Evolutionary conservation across 2,113 vertebrate genomes (phyloP), one percentile per base, ranked within the genome.

Genomic region (Callopanchax toddi): DNA sequence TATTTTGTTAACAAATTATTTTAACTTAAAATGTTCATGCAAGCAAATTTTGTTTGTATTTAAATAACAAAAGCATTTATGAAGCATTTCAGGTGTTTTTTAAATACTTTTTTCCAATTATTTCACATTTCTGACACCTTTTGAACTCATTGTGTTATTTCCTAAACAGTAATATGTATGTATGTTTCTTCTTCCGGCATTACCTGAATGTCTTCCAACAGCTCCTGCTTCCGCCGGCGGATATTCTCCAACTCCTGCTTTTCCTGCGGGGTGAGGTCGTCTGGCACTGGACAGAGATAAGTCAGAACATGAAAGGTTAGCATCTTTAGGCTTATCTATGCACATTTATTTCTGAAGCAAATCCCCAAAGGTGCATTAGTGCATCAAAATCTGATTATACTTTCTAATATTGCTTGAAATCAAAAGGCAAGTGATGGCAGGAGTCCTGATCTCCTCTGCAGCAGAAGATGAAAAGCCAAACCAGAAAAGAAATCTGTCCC

Each of bases 151-250:
- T 9, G 16, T 39, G 22, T 32, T 5, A 16, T 54, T 59, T 11
- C 11, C 34, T 3, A 34, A 25, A 0, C 26, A 26, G 3, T 6
- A 4, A 4, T 6, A 26, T 26, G 3, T 6, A 26, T 26, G 26
- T 26, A 36, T 11, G 34, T 36, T 3, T 11, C 7, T 8, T n/a
- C n/a, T n/a, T n/a, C n/a, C n/a, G n/a, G n/a, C 7, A 11, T 7
- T 87, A 98, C 97, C 97, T 98, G 96, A 89, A 99, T 99, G 90
- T 99, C 97, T 3, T 96, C 95, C 86, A 96, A 93, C 90, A 99
- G 94, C 88, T 99, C 97, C 89, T 95, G 95, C 85, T 99, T 99
- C 61, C 97, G 93, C 37, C 94, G 93, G 36, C 96, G 95, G 76
- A 99, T 98, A 84, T 95, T 98, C 85, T 97, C 96, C 86, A 99